Evolutionary conservation across 2,113 vertebrate genomes (phyloP).

Genomic region (Junco hyemalis): DNA sequence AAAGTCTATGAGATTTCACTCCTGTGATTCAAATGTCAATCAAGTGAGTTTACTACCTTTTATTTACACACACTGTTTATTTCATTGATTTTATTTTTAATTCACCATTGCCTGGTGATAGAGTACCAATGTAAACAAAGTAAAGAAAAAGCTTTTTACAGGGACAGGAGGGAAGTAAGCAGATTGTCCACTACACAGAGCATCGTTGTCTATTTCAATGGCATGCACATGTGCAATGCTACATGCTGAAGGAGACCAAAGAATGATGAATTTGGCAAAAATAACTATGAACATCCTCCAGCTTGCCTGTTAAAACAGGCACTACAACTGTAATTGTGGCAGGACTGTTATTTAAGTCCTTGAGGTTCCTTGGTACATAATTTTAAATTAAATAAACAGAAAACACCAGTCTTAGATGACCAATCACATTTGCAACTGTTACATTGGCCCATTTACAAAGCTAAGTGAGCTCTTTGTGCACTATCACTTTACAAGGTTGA

Average conservation of each 20-base stretch:
- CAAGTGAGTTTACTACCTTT: background rate
- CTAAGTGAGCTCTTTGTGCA: background rate
- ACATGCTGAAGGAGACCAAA: background rate
- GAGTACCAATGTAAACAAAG: background rate
- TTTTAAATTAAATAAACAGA: background rate
- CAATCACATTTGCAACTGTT: background rate
- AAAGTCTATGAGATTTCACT: background rate
- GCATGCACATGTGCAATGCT: background rate
- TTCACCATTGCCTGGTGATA: background rate
- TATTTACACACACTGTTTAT: background rate
- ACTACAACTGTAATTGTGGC: background rate
- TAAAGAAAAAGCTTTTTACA: background rate
- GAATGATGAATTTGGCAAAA: background rate
- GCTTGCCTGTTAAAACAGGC: background rate
- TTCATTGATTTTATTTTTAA: background rate
- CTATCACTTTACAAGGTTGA: background rate
- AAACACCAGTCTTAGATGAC: background rate
- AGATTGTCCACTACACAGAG: background rate
- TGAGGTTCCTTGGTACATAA: background rate
- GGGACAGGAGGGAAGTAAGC: background rate
- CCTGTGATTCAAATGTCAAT: background rate
- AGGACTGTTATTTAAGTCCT: background rate
- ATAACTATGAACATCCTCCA: background rate
- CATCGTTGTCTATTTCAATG: background rate
- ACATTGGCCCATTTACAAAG: background rate